Evolutionary conservation across 2,113 vertebrate species (phyloP).

Genomic region (Oxygymnocypris stewartii): DNA sequence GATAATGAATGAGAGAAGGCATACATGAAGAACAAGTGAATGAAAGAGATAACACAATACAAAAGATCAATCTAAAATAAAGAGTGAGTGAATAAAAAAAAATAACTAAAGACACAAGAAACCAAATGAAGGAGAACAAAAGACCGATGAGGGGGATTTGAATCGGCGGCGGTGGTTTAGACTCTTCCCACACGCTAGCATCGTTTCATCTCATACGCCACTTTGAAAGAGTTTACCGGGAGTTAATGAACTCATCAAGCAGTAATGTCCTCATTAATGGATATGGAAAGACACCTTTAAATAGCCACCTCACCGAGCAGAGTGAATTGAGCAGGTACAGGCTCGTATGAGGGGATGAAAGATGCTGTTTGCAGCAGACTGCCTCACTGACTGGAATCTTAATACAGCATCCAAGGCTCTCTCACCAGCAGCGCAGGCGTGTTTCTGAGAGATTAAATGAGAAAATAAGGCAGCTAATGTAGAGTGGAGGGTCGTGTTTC

Average conservation of each 20-base stretch:
- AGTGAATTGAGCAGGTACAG: not conserved
- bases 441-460: constrained; percentile 2
- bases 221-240: constrained; percentile 1
- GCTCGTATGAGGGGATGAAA: constrained; percentile 49
- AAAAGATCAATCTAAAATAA: not conserved
- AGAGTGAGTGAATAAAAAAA: not conserved
- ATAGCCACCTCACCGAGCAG: not conserved
- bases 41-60: not conserved
- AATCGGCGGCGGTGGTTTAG: not conserved
- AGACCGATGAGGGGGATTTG: not conserved
- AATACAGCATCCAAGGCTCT: constrained; percentile 52
- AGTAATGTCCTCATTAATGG: constrained; percentile 9
- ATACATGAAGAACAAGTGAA: not conserved
- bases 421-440: not conserved
- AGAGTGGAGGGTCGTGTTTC: not conserved
- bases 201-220: constrained; percentile 11
- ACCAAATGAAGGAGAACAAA: not conserved
- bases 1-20: not conserved
- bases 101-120: not conserved
- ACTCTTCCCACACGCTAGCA: not conserved
- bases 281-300: not conserved
- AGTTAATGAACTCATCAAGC: constrained; percentile 38
- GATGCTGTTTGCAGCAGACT: constrained; percentile 57
- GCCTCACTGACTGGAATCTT: constrained; percentile 69
- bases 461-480: not conserved